These are phyloP conservation scores for Darevskia nairensis DNA, from an alignment of 2,797 vertebrate genomes.

Conservation along the genomic window DNA sequence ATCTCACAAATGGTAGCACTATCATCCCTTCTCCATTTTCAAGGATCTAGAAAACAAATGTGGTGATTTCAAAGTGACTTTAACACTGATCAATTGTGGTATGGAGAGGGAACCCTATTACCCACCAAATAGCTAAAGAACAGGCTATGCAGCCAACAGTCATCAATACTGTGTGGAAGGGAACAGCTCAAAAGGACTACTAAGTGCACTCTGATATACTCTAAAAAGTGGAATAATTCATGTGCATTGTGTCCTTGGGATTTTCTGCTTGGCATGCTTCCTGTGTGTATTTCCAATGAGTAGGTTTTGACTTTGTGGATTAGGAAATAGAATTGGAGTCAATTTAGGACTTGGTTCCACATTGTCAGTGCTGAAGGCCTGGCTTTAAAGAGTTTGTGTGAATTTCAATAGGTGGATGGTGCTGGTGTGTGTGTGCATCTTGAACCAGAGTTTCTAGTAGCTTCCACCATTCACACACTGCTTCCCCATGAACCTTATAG, in stretches of 20 bases:
- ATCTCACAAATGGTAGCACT: not conserved
- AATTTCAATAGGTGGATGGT: not conserved
- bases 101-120: not conserved
- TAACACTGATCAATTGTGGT: not conserved
- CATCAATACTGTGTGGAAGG: not conserved
- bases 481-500: not conserved
- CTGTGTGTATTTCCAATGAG: not conserved
- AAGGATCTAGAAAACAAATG: not conserved
- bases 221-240: not conserved
- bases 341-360: not conserved
- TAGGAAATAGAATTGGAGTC: not conserved
- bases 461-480: not conserved
- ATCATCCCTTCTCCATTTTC: too few species aligned
- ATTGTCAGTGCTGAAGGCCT: not conserved
- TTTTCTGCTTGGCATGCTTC: not conserved
- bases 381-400: not conserved
- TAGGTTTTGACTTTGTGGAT: not conserved
- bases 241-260: not conserved
- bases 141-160: not conserved
- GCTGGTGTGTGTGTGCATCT: not conserved
- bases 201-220: not conserved
- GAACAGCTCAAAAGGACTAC: not conserved
- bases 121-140: conserved; percentile 29
- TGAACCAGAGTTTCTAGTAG: not conserved
- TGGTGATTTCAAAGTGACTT: not conserved